Conservation (phyloP, 2,797 vertebrate genomes). For the Acipenser transmontanus region DNA sequence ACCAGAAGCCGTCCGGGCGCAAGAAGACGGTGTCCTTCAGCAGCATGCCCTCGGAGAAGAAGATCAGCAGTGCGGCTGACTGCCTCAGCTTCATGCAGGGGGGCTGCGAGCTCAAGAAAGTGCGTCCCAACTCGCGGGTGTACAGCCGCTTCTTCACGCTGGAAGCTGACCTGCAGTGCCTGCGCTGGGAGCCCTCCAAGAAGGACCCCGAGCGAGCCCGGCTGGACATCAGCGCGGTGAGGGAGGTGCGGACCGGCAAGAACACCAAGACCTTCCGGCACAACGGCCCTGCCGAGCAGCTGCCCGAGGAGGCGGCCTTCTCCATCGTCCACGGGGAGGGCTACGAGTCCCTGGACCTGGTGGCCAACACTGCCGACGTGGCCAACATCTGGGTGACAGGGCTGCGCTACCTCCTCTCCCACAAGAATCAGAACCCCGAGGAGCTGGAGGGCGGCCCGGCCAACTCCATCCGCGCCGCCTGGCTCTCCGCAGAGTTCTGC, state of each 20-base stretch:
- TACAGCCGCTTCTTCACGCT: constrained; percentile 94
- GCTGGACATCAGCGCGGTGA: constrained; percentile 79
- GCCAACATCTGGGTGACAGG: constrained; percentile 98
- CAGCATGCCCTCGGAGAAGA: constrained; percentile 96
- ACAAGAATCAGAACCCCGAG: constrained; percentile 72
- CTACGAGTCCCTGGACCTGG: constrained; percentile 91
- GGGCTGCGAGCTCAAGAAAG: constrained; percentile 93
- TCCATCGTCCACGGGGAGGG: constrained; percentile 92
- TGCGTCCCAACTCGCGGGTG: constrained; percentile 86
- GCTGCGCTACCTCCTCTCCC: constrained; percentile 84
- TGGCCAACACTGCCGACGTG: constrained; percentile 88
- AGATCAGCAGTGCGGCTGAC: constrained; percentile 90
- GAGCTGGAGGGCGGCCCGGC: constrained; percentile 71
- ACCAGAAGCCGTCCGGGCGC: constrained; percentile 79
- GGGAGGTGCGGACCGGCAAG: constrained; percentile 90
- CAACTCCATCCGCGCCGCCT: constrained; percentile 75
- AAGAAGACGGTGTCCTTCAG: constrained; percentile 98
- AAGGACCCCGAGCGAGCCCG: constrained; percentile 88
- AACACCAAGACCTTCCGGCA: constrained; percentile 95
- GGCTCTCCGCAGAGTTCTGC: constrained; percentile 79
- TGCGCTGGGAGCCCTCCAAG: constrained; percentile 97
- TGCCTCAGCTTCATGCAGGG: constrained; percentile 97
- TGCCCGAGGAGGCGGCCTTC: constrained; percentile 89
- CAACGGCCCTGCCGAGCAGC: constrained; percentile 81
- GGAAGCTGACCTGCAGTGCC: constrained; percentile 81